A percentile compares a stretch with the other conserved stretches of the same genome.
Evolutionary conservation across 2,113 vertebrate species (phyloP).

Genomic region (Catharus fuscescens): DNA sequence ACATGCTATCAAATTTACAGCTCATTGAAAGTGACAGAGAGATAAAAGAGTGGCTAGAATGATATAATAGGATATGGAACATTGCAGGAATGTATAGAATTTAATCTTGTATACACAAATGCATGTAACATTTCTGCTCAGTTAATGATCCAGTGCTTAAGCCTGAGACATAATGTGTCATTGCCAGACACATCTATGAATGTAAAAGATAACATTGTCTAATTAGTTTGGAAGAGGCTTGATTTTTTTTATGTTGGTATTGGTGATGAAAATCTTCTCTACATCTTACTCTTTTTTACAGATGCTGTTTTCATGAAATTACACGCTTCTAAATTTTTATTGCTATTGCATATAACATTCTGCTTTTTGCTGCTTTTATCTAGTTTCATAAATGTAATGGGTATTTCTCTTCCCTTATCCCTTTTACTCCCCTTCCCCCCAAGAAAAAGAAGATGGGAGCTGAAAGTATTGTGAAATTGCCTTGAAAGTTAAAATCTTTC

Average conservation of each 20-base stretch:
- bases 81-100: background rate
- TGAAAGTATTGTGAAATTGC: conserved; percentile 38
- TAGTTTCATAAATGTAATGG: background rate
- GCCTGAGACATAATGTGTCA: background rate
- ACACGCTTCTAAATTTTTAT: conserved; percentile 14
- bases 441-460: background rate
- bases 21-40: conserved; percentile 53
- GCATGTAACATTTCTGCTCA: conserved; percentile 3
- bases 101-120: conserved; percentile 30
- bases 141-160: conserved; percentile 27
- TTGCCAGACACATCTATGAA: background rate
- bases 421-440: background rate
- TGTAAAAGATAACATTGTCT: background rate
- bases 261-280: background rate
- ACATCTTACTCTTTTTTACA: background rate
- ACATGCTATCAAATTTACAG: conserved; percentile 49
- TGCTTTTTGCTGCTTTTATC: conserved; percentile 20
- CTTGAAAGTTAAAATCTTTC: conserved; percentile 57
- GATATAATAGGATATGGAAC: background rate
- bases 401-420: background rate
- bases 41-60: background rate
- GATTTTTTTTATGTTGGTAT: background rate
- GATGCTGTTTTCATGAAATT: background rate
- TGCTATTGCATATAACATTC: background rate
- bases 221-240: conserved; percentile 1